These are phyloP conservation scores for Momotus momota DNA, from an alignment of 2,797 vertebrate species.

Conservation along the genomic window DNA sequence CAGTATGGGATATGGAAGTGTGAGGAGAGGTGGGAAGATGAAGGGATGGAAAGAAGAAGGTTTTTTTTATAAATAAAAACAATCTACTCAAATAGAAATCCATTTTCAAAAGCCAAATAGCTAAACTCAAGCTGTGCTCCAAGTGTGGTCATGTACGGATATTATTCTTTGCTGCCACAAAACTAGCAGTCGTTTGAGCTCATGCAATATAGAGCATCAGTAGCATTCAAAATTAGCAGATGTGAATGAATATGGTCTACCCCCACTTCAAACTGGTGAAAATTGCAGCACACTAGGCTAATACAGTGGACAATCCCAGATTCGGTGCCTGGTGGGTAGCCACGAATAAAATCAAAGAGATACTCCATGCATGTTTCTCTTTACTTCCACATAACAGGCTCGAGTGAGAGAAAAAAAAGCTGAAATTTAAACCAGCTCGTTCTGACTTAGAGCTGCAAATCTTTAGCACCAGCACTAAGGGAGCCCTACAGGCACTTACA, in stretches of 20 bases:
- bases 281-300: not conserved
- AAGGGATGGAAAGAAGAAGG: not conserved
- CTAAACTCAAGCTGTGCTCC: not conserved
- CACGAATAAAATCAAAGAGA: not conserved
- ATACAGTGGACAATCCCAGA: not conserved
- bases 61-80: not conserved
- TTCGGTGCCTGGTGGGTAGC: not conserved
- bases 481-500: not conserved
- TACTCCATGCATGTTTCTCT: not conserved
- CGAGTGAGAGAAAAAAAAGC: not conserved
- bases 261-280: not conserved
- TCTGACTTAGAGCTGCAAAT: not conserved
- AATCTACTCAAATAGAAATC: not conserved
- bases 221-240: not conserved
- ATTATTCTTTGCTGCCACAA: not conserved
- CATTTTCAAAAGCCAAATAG: not conserved
- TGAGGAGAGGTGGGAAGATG: not conserved
- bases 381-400: not conserved
- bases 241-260: not conserved
- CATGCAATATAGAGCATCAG: not conserved
- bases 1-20: not conserved
- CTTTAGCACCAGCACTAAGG: not conserved
- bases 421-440: not conserved
- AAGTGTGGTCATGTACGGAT: not conserved
- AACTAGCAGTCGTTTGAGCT: not conserved